Evolutionary conservation across 35 echinoderm and acorn worm genomes (phyloP).

Genomic region (Apostichopus parvimensis): DNA sequence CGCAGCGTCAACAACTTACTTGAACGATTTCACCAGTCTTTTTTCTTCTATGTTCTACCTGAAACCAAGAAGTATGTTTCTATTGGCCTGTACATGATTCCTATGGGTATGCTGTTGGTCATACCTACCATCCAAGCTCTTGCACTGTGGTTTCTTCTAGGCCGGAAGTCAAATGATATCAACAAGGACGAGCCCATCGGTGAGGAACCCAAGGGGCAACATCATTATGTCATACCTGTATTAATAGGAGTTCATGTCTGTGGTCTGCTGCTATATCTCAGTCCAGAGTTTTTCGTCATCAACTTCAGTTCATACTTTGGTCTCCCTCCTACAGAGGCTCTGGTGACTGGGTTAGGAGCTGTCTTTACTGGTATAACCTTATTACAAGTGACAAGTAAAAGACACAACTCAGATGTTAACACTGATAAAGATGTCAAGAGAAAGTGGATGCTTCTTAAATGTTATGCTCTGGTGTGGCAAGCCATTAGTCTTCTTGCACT

Average conservation of each 20-base stretch:
- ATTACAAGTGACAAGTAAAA: conserved; percentile 55
- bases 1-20: conserved; percentile 93
- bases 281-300: conserved; percentile 77
- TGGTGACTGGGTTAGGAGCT: conserved; percentile 68
- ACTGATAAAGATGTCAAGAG: background rate
- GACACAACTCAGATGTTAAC: conserved; percentile 7
- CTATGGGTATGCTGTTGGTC: conserved; percentile 80
- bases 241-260: conserved; percentile 76
- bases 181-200: background rate
- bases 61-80: conserved; percentile 85
- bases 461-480: conserved; percentile 88
- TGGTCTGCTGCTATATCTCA: conserved; percentile 72
- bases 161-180: background rate
- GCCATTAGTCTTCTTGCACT: conserved; percentile 69
- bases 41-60: conserved; percentile 95
- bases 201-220: conserved; percentile 50
- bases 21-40: conserved; percentile 96
- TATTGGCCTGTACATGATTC: conserved; percentile 95
- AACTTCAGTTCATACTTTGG: conserved; percentile 60
- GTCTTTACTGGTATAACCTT: conserved; percentile 65
- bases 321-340: conserved; percentile 58
- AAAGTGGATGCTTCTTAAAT: conserved; percentile 92
- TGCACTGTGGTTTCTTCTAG: conserved; percentile 62
- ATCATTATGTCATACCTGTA: conserved; percentile 74
- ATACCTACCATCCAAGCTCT: conserved; percentile 77